phyloP scores from a whole-genome alignment of 2,888 invertebrate species.

The Palloptera scutellata region DNA sequence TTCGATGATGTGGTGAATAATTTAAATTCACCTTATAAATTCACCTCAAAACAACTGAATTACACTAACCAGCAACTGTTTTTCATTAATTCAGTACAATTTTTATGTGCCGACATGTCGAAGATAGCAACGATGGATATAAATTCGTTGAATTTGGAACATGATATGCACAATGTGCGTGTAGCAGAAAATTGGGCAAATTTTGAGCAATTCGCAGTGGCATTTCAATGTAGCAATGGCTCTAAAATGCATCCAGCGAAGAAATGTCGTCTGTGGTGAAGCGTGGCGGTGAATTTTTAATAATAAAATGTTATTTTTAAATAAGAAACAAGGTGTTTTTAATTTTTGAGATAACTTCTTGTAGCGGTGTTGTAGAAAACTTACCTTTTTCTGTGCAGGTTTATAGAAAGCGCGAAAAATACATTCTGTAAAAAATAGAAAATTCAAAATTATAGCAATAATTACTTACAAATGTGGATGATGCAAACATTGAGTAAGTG shows the following conservation, averaged over 20 bases:
- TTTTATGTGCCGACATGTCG: conserved; percentile 49
- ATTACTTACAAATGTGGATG: no score
- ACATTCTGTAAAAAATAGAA: no score
- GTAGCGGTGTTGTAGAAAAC: no score
- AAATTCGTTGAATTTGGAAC: conserved; percentile 42
- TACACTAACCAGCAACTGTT: conserved; percentile 46
- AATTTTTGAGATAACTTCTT: no score
- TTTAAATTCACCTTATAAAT: no score
- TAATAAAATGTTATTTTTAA: conserved; percentile 1
- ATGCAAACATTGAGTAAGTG: no score
- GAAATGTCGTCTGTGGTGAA: conserved; percentile 51
- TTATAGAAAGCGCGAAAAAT: no score
- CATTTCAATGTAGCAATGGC: conserved; percentile 46
- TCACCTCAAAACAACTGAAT: conserved; percentile 7
- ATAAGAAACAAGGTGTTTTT: not conserved
- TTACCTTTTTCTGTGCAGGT: no score
- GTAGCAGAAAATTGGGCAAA: conserved; percentile 53
- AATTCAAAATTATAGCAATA: no score
- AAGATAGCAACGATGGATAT: conserved; percentile 40
- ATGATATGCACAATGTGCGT: conserved; percentile 51
- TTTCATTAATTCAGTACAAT: conserved; percentile 54
- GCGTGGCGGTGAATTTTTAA: not conserved
- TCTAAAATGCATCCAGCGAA: conserved; percentile 43
- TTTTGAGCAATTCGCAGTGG: conserved; percentile 47
- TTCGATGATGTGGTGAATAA: conserved; percentile 33